Percentiles rank a stretch among this genome's conserved stretches.
phyloP scores from a whole-genome alignment of 2,888 invertebrate species.

The Cephonodes hylas region DNA sequence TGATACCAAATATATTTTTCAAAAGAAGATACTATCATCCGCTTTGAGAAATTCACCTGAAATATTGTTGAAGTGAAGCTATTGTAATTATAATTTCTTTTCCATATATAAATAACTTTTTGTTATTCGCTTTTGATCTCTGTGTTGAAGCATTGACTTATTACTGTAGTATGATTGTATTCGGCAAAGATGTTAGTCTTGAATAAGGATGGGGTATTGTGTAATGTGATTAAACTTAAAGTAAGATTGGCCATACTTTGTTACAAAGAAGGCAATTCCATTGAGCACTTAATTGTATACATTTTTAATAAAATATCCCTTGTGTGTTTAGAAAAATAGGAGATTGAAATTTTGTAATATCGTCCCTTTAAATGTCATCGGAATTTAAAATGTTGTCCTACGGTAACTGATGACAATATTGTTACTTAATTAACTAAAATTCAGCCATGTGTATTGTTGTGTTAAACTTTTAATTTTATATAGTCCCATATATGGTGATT shows the following conservation, averaged over 20 bases:
- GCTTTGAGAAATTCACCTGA: too few relatives aligned
- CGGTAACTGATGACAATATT: constrained; percentile 1
- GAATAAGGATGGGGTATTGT: not conserved
- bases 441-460: too few relatives aligned
- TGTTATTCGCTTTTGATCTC: too few relatives aligned
- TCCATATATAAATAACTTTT: too few relatives aligned
- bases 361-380: not conserved
- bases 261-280: not conserved
- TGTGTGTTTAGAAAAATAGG: not conserved
- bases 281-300: not conserved
- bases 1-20: too few relatives aligned
- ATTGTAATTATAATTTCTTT: too few relatives aligned
- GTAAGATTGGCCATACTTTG: not conserved
- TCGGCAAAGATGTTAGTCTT: not conserved
- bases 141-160: too few relatives aligned
- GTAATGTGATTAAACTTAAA: not conserved
- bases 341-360: not conserved
- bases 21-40: too few relatives aligned
- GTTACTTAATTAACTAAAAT: not conserved
- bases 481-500: too few relatives aligned
- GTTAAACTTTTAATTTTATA: too few relatives aligned
- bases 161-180: too few relatives aligned
- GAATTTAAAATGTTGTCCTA: not conserved
- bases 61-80: too few relatives aligned
- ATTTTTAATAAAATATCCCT: not conserved